Conservation (phyloP, 2,797 vertebrate species). For the Poeciliopsis turneri region DNA sequence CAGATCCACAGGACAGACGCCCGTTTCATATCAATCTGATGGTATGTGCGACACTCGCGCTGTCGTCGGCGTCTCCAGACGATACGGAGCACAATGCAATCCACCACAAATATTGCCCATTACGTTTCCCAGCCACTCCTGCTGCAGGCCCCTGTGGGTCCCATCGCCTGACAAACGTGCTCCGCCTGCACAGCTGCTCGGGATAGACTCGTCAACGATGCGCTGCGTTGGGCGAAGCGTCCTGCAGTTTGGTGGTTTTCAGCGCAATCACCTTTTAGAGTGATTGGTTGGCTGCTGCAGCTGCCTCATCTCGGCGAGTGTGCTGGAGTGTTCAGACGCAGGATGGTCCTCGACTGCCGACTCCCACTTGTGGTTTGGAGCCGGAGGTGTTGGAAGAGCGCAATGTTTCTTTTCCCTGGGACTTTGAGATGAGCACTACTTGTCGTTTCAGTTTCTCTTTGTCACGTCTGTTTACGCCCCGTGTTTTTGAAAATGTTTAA, state of each 20-base stretch:
- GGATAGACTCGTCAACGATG: constrained; percentile 28
- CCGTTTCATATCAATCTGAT: neutral
- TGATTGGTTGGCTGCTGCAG: constrained; percentile 58
- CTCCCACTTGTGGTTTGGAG: constrained; percentile 9
- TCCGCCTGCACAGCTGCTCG: constrained; percentile 12
- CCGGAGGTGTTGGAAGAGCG: constrained; percentile 32
- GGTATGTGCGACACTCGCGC: neutral
- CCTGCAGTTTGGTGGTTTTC: constrained; percentile 47
- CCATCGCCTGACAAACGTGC: constrained; percentile 12
- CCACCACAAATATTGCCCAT: constrained; percentile 19
- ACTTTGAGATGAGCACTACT: constrained; percentile 1
- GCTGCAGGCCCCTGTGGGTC: constrained; percentile 26
- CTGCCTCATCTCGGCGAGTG: constrained; percentile 37
- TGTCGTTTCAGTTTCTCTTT: neutral
- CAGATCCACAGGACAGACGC: neutral
- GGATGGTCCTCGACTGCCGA: constrained; percentile 41
- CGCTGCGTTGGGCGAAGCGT: constrained; percentile 39
- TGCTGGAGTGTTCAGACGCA: constrained; percentile 11
- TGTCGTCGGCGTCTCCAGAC: neutral
- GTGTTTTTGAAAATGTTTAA: neutral
- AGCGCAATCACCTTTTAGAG: constrained; percentile 26
- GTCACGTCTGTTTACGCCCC: neutral
- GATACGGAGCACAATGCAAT: neutral
- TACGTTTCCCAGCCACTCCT: constrained; percentile 7
- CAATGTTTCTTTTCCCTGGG: neutral